phyloP scores from a whole-genome alignment of 2,888 invertebrate genomes.

The Oscheius sp. region DNA sequence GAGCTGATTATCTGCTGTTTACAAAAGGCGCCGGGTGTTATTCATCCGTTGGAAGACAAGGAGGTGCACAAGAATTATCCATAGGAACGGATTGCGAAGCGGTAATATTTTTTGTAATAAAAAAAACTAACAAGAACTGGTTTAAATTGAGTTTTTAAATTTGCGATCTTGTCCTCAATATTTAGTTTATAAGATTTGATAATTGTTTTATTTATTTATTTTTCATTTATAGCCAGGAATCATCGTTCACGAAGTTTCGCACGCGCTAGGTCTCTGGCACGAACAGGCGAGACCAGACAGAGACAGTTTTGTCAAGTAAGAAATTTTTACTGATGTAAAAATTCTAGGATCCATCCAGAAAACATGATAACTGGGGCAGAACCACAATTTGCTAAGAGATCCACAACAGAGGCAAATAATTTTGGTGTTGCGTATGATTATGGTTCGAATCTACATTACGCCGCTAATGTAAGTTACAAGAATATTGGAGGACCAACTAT shows the following conservation, averaged over 20 bases:
- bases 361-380: constrained; percentile 46
- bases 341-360: constrained; percentile 41
- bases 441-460: constrained; percentile 57
- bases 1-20: constrained; percentile 46
- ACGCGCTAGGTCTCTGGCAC: constrained; percentile 60
- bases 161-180: no score
- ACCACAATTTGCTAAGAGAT: constrained; percentile 50
- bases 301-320: constrained; percentile 54
- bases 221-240: constrained; percentile 44
- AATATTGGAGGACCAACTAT: no score
- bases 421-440: constrained; percentile 55
- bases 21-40: constrained; percentile 52
- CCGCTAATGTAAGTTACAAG: constrained; percentile 37
- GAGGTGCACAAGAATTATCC: constrained; percentile 55
- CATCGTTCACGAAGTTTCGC: constrained; percentile 57
- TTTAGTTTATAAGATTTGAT: no score
- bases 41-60: constrained; percentile 55
- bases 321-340: not conserved
- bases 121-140: no score
- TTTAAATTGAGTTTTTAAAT: no score
- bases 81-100: constrained; percentile 58
- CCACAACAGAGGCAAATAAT: constrained; percentile 38
- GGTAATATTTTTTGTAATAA: constrained; percentile 12
- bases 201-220: no score
- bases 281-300: constrained; percentile 59